Evolutionary conservation across 2,888 invertebrate genomes (phyloP).

Genomic region (Protodeltote pygarga): DNA sequence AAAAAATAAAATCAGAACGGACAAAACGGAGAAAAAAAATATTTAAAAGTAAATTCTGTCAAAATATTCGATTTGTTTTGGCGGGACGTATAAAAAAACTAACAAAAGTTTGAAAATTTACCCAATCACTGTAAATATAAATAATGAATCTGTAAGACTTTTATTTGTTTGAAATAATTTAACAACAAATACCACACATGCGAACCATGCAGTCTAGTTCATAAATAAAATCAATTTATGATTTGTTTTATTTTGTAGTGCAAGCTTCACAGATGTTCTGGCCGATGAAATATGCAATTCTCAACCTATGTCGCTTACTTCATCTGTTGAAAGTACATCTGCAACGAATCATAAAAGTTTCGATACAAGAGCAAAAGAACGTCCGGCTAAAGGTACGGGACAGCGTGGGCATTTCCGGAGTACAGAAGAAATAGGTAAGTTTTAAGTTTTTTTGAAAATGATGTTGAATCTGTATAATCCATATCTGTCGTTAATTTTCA

Average conservation of each 20-base stretch:
- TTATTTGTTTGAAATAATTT: neutral
- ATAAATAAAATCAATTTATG: neutral
- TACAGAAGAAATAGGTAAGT: conserved; percentile 75
- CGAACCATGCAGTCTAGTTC: no score
- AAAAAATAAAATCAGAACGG: no score
- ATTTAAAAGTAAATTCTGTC: neutral
- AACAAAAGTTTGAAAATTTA: no score
- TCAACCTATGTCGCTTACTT: conserved; percentile 73
- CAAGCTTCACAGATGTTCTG: conserved; percentile 73
- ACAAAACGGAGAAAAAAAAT: neutral
- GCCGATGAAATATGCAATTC: conserved; percentile 70
- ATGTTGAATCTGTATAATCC: neutral
- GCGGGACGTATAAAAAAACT: conserved; percentile 19
- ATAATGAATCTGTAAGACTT: conserved; percentile 48
- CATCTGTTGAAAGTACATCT: conserved; percentile 31
- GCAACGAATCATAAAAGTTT: conserved; percentile 3
- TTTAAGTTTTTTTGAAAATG: neutral
- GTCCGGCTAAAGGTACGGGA: conserved; percentile 70
- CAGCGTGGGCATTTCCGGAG: conserved; percentile 73
- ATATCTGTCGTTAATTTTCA: conserved; percentile 53
- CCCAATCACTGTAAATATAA: no score
- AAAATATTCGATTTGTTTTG: conserved; percentile 17
- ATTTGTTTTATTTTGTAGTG: conserved; percentile 52
- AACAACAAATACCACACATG: no score
- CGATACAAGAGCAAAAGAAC: conserved; percentile 20